Conservation (phyloP, 2,797 vertebrate species). For the Phalanger gymnotis region DNA sequence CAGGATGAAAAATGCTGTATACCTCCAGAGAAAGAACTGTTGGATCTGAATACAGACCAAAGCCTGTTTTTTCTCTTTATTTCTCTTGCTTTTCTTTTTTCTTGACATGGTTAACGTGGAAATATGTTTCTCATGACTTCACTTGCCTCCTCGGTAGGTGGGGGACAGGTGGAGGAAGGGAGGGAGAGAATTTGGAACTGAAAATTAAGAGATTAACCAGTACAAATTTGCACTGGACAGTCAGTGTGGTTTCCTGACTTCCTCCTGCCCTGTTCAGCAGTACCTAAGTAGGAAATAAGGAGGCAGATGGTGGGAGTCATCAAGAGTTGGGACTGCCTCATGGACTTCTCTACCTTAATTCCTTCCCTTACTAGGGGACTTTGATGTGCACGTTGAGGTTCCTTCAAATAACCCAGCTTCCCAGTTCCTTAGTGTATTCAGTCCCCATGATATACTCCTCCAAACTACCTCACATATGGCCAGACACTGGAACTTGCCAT, state of each 20-base stretch:
- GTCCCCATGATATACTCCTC: not conserved
- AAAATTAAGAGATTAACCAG: not conserved
- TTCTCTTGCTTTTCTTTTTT: not conserved
- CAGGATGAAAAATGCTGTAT: not conserved
- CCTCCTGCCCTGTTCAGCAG: not conserved
- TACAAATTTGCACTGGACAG: not conserved
- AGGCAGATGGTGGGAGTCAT: not conserved
- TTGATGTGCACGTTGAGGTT: not conserved
- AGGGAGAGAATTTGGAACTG: not conserved
- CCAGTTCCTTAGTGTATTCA: not conserved
- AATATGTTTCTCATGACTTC: not conserved
- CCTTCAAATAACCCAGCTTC: not conserved
- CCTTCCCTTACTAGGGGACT: not conserved
- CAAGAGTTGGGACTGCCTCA: not conserved
- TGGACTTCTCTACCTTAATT: not conserved
- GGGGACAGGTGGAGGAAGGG: not conserved
- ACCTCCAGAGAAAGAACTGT: too few species aligned
- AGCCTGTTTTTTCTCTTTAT: not conserved
- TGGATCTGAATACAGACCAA: not conserved
- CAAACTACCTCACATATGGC: not conserved
- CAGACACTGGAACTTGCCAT: not conserved
- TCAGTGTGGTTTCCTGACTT: not conserved
- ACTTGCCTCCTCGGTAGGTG: not conserved
- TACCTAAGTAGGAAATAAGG: not conserved
- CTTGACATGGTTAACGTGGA: not conserved